A percentile compares a stretch with the other conserved stretches of the same genome.
Conservation (phyloP, 2,888 invertebrate species). For the Meghimatium bilineatum region DNA sequence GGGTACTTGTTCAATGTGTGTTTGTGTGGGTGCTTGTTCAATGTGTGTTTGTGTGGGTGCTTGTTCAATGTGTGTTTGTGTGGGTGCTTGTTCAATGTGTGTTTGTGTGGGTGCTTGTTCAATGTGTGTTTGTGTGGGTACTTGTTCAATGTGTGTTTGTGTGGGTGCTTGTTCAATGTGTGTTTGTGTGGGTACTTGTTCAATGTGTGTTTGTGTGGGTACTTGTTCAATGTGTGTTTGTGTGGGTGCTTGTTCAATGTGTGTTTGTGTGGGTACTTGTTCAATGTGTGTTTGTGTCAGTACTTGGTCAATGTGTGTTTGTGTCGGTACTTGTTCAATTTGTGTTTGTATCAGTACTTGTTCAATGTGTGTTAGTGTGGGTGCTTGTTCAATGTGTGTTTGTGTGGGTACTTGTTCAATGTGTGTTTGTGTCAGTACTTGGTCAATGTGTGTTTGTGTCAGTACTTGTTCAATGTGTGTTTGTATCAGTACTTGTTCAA, state of each 20-base stretch:
- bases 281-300: not conserved
- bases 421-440: too few species aligned
- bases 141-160: not conserved
- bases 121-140: not conserved
- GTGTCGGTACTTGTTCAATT: not conserved
- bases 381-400: not conserved
- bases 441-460: too few species aligned
- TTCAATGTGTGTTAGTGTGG: not conserved
- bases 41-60: not conserved
- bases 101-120: not conserved
- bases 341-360: not conserved
- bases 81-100: not conserved
- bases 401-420: not conserved
- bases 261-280: not conserved
- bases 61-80: not conserved
- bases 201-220: not conserved
- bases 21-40: not conserved
- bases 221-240: not conserved
- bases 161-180: slow-evolving; percentile 8
- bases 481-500: too few species aligned
- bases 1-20: not conserved
- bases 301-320: not conserved
- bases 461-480: too few species aligned
- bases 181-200: not conserved
- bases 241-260: not conserved